phyloP scores from a whole-genome alignment of 2,888 invertebrate genomes.

The Drosophila phalerata region DNA sequence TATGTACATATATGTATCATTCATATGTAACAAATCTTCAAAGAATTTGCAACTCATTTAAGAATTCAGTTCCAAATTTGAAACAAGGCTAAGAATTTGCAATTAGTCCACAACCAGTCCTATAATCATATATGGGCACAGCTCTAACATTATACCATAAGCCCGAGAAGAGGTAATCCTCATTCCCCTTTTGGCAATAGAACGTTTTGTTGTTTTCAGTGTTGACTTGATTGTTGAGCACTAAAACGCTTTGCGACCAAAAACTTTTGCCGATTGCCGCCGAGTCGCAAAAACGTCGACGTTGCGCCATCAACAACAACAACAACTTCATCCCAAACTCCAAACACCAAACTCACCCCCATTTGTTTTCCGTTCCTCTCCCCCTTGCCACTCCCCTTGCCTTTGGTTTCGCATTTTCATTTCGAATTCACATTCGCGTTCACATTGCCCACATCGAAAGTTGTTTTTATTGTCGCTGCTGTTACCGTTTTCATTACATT shows the following conservation, averaged over 20 bases:
- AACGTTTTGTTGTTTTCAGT: constrained; percentile 25
- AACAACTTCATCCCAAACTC: too few relatives aligned
- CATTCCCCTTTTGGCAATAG: not conserved
- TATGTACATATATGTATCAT: not conserved
- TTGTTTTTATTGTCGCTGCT: constrained; percentile 71
- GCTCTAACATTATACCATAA: constrained; percentile 17
- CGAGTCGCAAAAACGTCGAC: constrained; percentile 35
- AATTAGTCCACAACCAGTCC: not conserved
- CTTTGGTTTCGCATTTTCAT: constrained; percentile 11
- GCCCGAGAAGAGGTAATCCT: not conserved
- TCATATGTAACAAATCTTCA: not conserved
- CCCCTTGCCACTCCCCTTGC: not conserved
- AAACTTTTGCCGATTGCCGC: constrained; percentile 48
- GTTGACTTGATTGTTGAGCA: constrained; percentile 53
- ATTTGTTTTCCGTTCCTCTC: not conserved
- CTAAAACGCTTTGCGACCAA: constrained; percentile 49
- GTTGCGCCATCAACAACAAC: constrained; percentile 2
- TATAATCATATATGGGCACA: constrained; percentile 14
- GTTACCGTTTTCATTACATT: constrained; percentile 77
- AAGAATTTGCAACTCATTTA: not conserved
- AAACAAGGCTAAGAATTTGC: not conserved
- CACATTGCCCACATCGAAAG: constrained; percentile 57
- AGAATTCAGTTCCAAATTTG: not conserved
- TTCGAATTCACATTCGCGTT: constrained; percentile 34
- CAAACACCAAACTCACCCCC: not conserved